phyloP scores from a whole-genome alignment of 2,797 vertebrate genomes.

The Oryzias dopingdopingensis region DNA sequence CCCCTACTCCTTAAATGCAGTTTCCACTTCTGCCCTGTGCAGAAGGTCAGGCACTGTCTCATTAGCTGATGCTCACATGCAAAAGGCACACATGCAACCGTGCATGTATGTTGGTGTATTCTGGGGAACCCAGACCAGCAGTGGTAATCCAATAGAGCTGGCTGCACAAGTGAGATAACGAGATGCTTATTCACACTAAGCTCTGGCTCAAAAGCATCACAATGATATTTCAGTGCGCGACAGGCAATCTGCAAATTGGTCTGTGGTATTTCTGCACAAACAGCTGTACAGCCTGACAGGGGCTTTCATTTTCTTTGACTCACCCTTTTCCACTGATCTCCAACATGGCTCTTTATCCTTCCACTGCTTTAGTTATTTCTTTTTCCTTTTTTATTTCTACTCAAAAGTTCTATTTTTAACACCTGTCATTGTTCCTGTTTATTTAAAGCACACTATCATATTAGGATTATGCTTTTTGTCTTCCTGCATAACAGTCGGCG shows the following conservation, averaged over 20 bases:
- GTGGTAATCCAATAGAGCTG: constrained; percentile 60
- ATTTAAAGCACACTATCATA: constrained; percentile 1
- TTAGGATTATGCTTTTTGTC: too few relatives aligned
- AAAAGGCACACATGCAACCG: neutral
- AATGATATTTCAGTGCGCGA: constrained; percentile 50
- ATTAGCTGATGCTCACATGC: constrained; percentile 29
- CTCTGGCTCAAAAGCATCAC: constrained; percentile 49
- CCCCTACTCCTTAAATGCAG: constrained; percentile 29
- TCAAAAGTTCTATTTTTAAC: constrained; percentile 34
- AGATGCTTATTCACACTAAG: constrained; percentile 58
- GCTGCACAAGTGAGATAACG: constrained; percentile 63
- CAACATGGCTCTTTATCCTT: constrained; percentile 21
- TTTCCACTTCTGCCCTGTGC: constrained; percentile 21
- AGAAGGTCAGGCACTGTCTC: constrained; percentile 20
- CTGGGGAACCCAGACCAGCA: constrained; percentile 41
- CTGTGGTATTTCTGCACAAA: constrained; percentile 53
- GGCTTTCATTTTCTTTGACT: constrained; percentile 36
- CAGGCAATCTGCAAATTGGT: constrained; percentile 44
- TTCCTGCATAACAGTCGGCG: too few relatives aligned
- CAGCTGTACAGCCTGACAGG: constrained; percentile 30
- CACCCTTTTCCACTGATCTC: constrained; percentile 25
- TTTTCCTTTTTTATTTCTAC: constrained; percentile 43
- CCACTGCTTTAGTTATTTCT: constrained; percentile 28
- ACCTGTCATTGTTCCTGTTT: constrained; percentile 36
- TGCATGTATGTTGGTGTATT: constrained; percentile 26